Conservation (phyloP, 2,113 vertebrate species). For the Macrotis lagotis region DNA sequence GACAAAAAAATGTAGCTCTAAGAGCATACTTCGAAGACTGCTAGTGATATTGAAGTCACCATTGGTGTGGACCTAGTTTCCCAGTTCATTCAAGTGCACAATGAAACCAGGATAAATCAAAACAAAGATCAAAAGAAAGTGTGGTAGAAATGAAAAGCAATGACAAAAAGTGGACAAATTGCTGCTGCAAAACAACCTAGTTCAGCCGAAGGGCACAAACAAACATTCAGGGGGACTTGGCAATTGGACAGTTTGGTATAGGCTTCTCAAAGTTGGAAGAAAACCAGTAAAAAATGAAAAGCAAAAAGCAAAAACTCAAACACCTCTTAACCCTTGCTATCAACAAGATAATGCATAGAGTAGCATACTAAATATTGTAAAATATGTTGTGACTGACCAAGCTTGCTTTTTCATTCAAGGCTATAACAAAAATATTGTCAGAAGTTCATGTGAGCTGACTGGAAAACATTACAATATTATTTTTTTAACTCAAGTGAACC, state of each 20-base stretch:
- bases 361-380: neutral
- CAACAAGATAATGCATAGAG: neutral
- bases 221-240: neutral
- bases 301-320: neutral
- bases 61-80: neutral
- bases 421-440: neutral
- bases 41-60: neutral
- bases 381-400: neutral
- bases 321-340: neutral
- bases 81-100: neutral
- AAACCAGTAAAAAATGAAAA: neutral
- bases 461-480: neutral
- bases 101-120: too few relatives aligned
- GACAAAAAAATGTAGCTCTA: neutral
- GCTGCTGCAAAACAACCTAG: neutral
- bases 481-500: neutral
- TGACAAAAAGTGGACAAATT: neutral
- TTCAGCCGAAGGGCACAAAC: neutral
- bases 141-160: neutral
- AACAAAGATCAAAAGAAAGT: neutral
- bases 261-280: neutral
- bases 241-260: neutral
- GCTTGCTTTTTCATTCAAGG: neutral
- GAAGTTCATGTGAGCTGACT: neutral
- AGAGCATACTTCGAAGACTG: neutral